These are phyloP conservation scores for Hydrolagus affinis DNA, from an alignment of 2,113 vertebrate genomes.

Conservation along the genomic window DNA sequence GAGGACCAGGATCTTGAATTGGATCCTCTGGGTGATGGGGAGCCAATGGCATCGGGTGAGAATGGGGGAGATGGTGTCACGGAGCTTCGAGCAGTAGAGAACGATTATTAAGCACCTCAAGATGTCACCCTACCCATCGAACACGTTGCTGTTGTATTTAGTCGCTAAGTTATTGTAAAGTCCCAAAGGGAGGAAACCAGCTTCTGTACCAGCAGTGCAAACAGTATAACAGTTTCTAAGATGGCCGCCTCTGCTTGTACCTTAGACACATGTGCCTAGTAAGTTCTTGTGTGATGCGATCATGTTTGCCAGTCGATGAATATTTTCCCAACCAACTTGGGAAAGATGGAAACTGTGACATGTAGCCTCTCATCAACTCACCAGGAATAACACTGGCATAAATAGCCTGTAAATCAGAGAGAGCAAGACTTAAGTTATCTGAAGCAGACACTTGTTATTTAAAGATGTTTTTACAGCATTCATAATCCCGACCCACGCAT, in stretches of 20 bases:
- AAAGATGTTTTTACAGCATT: background rate
- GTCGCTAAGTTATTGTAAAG: no score
- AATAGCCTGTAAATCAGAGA: slow-evolving; percentile 62
- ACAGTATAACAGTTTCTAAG: background rate
- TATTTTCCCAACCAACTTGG: slow-evolving; percentile 90
- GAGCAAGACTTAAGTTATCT: background rate
- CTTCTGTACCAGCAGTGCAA: background rate
- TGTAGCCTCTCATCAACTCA: slow-evolving; percentile 88
- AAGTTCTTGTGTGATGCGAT: slow-evolving; percentile 80
- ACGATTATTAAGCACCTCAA: background rate
- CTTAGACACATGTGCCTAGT: slow-evolving; percentile 83
- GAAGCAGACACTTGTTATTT: background rate
- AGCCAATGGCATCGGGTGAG: no score
- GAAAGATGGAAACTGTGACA: slow-evolving; percentile 85
- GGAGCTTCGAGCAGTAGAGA: background rate
- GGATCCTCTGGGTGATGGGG: no score
- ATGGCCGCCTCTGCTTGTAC: slow-evolving; percentile 49
- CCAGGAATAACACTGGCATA: slow-evolving; percentile 92
- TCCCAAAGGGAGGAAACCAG: no score
- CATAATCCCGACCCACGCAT: background rate
- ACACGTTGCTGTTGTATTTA: no score
- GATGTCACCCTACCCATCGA: background rate
- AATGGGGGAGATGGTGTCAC: no score
- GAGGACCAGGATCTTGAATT: background rate
- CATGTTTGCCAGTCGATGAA: slow-evolving; percentile 76